Evolutionary conservation across 2,888 invertebrate species (phyloP), one percentile per base, ranked within the genome.

Genomic region (Nephrotoma guestfalica): DNA sequence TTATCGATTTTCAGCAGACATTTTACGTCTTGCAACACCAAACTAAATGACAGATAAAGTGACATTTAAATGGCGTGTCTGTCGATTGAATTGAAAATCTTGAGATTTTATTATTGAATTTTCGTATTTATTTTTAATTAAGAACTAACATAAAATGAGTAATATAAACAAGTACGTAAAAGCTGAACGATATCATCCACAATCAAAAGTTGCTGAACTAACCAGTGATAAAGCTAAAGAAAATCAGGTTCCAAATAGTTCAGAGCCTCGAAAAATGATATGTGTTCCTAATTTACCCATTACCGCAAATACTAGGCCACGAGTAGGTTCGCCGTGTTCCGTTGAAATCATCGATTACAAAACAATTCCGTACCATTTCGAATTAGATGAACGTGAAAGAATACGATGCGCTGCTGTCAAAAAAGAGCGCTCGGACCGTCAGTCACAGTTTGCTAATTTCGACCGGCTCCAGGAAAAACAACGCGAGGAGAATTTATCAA

Each of bases 361-460:
- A 45, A 45, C 71, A 13, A 30, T 84, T 11, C 51, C 87, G 13
- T 87, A 87, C 57, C 87, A 87, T 13, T 87, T 86, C 42, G 83
- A 87, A 7, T 83, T 87, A 9, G 87, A 87, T 40, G 87, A 87
- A 43, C 86, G 87, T 83, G 88, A 88, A 47, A 85, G 86, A 40
- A 71, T 88, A 71, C 86, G 87, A n/a, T 86, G 57, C 18, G 87
- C 88, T 51, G 86, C 87, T 1, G 87, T 87, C 4, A 86, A 87
- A 41, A 6, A 42, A 3, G 87, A 91, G 43, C 92, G 92, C 87
- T 90, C 90, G 87, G 90, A 90, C 87, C 88, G 92, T 85, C 57
- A 92, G n/a, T 91, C 91, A 83, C 90, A 90, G 43, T 89, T 91
- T 3, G 92, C 92, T 87, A 90, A 86, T 89, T 15, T 90, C 91